Evolutionary conservation across 2,113 vertebrate species (phyloP).

Genomic region (Polyodon spathula): DNA sequence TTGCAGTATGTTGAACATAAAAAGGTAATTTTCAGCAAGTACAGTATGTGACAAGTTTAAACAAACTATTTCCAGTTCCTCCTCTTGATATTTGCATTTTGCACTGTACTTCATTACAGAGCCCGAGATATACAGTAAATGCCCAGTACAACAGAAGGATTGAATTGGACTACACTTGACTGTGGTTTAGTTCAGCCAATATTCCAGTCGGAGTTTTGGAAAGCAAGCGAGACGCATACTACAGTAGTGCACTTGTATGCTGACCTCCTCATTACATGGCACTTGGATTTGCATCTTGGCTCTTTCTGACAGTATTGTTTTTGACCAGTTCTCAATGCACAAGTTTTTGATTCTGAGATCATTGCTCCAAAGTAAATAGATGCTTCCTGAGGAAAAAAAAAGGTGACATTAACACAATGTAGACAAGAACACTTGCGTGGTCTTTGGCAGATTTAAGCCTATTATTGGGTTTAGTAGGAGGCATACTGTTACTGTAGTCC

Average conservation of each 20-base stretch:
- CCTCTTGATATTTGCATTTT: neutral
- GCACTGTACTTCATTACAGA: neutral
- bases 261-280: neutral
- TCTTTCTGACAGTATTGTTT: neutral
- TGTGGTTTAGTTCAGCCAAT: neutral
- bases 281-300: neutral
- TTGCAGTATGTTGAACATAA: no score
- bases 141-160: neutral
- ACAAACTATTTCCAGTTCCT: neutral
- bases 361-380: neutral
- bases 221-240: neutral
- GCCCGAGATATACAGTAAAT: neutral
- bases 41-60: no score
- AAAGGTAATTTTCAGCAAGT: no score
- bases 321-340: neutral
- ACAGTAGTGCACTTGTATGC: neutral
- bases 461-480: no score
- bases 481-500: no score
- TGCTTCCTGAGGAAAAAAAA: no score
- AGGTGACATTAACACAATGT: no score
- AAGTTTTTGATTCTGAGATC: neutral
- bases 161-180: neutral
- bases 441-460: no score
- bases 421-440: no score
- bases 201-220: neutral